phyloP scores from a whole-genome alignment of 37 sponge, comb jelly and placozoan genomes.

The Halisarca cf. caerulea region DNA sequence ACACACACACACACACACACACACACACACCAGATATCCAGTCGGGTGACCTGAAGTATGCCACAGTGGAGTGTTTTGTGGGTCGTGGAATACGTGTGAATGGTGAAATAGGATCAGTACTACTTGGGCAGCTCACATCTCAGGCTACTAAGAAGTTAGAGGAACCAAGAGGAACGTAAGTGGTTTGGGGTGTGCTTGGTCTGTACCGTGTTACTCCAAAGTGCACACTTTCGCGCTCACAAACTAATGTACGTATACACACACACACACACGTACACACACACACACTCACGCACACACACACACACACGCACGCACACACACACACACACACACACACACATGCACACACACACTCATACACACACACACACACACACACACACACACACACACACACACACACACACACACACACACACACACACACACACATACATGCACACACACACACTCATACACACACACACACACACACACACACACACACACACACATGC shows the following conservation, averaged over 20 bases:
- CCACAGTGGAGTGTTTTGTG: conserved; percentile 58
- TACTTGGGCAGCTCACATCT: conserved; percentile 36
- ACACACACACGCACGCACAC: too few species aligned
- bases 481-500: neutral
- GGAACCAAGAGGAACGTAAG: conserved; percentile 68
- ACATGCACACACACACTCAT: too few species aligned
- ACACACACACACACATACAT: neutral
- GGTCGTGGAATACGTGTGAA: conserved; percentile 50
- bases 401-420: neutral
- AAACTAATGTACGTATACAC: neutral
- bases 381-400: neutral
- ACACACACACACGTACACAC: too few species aligned
- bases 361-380: too few species aligned
- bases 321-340: too few species aligned
- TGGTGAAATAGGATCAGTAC: conserved; percentile 51
- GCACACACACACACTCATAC: neutral
- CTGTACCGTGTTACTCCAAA: neutral
- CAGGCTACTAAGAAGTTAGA: conserved; percentile 31
- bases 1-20: conserved; percentile 39
- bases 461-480: neutral
- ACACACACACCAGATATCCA: conserved; percentile 34
- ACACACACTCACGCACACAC: too few species aligned
- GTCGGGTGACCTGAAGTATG: conserved; percentile 44
- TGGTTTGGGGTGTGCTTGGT: neutral
- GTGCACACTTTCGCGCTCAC: too few species aligned